These are phyloP conservation scores for Brachionus rubens DNA, from an alignment of 1,140 invertebrate species.

Conservation along the genomic window DNA sequence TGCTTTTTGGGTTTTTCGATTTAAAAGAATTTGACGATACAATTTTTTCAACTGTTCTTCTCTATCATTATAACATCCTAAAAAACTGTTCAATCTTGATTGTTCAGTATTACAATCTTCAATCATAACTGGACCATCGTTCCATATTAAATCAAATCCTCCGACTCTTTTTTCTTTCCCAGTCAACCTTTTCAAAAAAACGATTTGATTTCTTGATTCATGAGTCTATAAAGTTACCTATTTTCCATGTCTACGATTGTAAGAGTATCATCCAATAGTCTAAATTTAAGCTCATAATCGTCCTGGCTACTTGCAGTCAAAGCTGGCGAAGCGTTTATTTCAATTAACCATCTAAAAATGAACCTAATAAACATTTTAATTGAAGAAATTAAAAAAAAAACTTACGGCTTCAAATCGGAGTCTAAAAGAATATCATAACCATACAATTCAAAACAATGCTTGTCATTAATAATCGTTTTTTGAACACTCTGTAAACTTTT, in stretches of 20 bases:
- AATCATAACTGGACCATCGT: slow-evolving; percentile 63
- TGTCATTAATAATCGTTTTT: slow-evolving; percentile 62
- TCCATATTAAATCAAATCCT: slow-evolving; percentile 66
- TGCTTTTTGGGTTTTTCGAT: slow-evolving; percentile 9
- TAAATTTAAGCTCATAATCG: slow-evolving; percentile 62
- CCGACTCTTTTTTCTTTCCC: slow-evolving; percentile 65
- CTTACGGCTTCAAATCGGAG: slow-evolving; percentile 59
- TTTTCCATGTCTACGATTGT: slow-evolving; percentile 63
- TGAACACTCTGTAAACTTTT: slow-evolving; percentile 61
- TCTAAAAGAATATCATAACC: slow-evolving; percentile 63
- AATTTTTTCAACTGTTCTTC: slow-evolving; percentile 47
- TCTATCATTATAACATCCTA: slow-evolving; percentile 48
- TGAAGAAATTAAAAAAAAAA: not conserved
- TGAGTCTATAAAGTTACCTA: slow-evolving; percentile 55
- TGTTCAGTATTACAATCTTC: slow-evolving; percentile 48
- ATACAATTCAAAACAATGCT: slow-evolving; percentile 64
- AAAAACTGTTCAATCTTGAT: slow-evolving; percentile 43
- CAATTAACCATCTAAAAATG: slow-evolving; percentile 60
- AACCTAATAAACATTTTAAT: not conserved
- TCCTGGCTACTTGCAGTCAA: slow-evolving; percentile 63
- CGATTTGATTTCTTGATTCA: too few relatives aligned
- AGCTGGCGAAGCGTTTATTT: slow-evolving; percentile 64
- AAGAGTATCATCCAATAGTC: slow-evolving; percentile 61
- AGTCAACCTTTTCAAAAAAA: too few relatives aligned
- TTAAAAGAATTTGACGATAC: slow-evolving; percentile 40